Percentiles rank a stretch among this genome's conserved stretches.
Evolutionary conservation across 2,113 vertebrate genomes (phyloP).

Genomic region (Equus przewalskii): DNA sequence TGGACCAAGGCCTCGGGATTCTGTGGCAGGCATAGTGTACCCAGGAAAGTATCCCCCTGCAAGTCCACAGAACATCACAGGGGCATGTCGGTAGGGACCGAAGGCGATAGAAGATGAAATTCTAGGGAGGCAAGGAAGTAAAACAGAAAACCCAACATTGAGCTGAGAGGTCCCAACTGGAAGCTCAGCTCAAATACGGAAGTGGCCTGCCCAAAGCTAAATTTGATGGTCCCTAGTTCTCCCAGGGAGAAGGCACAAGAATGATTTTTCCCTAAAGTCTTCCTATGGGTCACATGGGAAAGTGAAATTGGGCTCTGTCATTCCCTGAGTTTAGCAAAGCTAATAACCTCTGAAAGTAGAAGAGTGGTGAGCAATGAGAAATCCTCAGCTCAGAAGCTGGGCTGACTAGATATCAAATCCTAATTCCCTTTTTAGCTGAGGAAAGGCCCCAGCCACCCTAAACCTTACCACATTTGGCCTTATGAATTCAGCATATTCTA

Average conservation of each 20-base stretch:
- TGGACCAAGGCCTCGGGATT: neutral
- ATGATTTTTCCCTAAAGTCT: neutral
- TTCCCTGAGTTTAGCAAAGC: constrained; percentile 5
- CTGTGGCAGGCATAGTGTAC: neutral
- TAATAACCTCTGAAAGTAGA: constrained; percentile 22
- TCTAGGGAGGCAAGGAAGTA: neutral
- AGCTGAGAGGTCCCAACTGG: neutral
- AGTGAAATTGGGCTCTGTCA: neutral
- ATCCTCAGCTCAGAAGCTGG: constrained; percentile 21
- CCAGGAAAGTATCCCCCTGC: neutral
- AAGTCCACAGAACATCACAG: neutral
- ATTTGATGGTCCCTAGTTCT: neutral
- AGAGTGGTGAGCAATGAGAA: neutral
- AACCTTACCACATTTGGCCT: neutral
- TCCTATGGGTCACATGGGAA: neutral
- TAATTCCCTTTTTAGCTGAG: neutral
- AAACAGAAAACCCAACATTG: neutral
- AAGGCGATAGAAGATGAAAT: constrained; percentile 18
- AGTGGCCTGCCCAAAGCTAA: neutral
- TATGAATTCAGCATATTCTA: neutral
- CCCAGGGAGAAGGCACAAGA: neutral
- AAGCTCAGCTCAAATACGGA: neutral
- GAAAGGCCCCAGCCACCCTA: neutral
- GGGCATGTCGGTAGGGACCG: neutral
- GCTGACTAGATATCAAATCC: constrained; percentile 1